phyloP scores from a whole-genome alignment of 23 tunicate species.

The Trididemnum clinides region DNA sequence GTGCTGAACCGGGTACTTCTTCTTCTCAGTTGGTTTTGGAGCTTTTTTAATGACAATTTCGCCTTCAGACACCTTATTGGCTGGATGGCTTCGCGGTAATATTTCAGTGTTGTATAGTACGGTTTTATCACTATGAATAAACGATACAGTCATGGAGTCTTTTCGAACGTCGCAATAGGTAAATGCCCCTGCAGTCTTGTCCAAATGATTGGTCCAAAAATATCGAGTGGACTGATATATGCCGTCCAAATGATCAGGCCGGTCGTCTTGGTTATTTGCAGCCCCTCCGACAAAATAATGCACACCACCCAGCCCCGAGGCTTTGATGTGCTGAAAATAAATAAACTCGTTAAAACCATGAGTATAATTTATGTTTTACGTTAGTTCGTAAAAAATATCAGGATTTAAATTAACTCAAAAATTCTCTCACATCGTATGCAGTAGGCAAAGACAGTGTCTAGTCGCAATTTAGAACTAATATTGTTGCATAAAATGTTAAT shows the following conservation, averaged over 20 bases:
- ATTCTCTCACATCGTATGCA: too few species aligned
- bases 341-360: too few species aligned
- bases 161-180: conserved; percentile 90
- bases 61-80: conserved; percentile 8
- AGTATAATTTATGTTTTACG: background rate
- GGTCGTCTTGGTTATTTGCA: conserved; percentile 68
- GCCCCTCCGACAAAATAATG: conserved; percentile 91
- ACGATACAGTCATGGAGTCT: conserved; percentile 71
- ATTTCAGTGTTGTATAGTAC: conserved; percentile 27
- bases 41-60: conserved; percentile 8
- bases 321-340: conserved; percentile 72
- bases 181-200: conserved; percentile 72
- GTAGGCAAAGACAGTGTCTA: too few species aligned
- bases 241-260: conserved; percentile 81
- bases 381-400: background rate
- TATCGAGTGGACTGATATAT: conserved; percentile 57
- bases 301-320: conserved; percentile 60
- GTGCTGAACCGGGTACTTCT: background rate
- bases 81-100: conserved; percentile 46
- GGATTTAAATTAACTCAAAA: too few species aligned
- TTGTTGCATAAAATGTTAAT: too few species aligned
- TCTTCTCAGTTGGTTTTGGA: conserved; percentile 9
- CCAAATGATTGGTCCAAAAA: conserved; percentile 87
- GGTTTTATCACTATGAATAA: conserved; percentile 57
- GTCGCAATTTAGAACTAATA: too few species aligned